These are phyloP conservation scores for Euplagia quadripunctaria DNA, from an alignment of 2,888 invertebrate species.

Conservation along the genomic window DNA sequence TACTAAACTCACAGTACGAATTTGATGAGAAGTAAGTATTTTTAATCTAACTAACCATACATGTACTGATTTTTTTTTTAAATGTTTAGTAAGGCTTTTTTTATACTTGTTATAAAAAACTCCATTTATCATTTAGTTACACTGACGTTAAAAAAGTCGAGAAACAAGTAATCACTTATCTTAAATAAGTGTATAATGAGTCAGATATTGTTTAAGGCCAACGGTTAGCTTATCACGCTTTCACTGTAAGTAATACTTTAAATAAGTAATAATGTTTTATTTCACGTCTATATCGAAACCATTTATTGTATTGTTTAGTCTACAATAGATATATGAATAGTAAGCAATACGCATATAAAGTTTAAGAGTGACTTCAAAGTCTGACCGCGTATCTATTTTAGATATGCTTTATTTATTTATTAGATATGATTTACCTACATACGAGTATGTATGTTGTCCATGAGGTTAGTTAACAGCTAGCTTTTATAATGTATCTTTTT, in stretches of 20 bases:
- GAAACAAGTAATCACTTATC: background rate
- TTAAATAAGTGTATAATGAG: background rate
- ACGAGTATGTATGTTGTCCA: no score
- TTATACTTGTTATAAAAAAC: background rate
- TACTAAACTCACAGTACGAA: constrained; percentile 96
- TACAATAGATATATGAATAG: constrained; percentile 15
- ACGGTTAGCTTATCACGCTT: constrained; percentile 7
- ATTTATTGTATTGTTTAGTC: constrained; percentile 22
- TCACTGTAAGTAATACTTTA: background rate
- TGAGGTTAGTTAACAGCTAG: no score
- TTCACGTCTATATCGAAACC: constrained; percentile 13
- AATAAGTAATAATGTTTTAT: background rate
- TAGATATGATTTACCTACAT: background rate
- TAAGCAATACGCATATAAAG: constrained; percentile 2
- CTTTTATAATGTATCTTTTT: no score
- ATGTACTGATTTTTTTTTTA: background rate
- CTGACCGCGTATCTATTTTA: background rate
- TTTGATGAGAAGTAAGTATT: constrained; percentile 93
- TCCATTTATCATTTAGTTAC: background rate
- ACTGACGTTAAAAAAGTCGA: background rate
- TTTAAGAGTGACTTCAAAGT: constrained; percentile 4
- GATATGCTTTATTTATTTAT: no score
- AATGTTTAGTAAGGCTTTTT: background rate
- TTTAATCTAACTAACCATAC: background rate
- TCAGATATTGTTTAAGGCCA: background rate